Evolutionary conservation across 2,113 vertebrate genomes (phyloP), one percentile per base, ranked within the genome.

Genomic region (Willisornis vidua): DNA sequence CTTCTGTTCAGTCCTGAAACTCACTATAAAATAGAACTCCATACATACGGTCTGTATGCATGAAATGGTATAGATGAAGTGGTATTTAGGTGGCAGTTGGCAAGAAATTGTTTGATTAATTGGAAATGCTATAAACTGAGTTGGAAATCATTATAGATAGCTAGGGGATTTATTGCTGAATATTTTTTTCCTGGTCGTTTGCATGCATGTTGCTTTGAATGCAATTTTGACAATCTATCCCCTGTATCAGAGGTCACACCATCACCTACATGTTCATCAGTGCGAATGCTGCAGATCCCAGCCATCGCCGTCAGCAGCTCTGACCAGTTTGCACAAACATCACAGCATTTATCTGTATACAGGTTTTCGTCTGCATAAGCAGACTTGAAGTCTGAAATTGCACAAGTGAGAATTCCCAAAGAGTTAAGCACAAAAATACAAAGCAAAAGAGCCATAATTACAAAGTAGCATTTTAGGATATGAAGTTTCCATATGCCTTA

Each of bases 371-470:
- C 94, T 35, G 94, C 92, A 85, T 93, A 96, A 61, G 97, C 96
- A 14, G 97, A 97, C 71, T 4, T 94, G 89, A 97, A 98, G 88
- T 96, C 97, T 74, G 96, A 97, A 95, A 98, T 95, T 31, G 93
- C 41, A 18, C 93, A 94, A 26, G 86, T 91, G 18, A 98, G 92
- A 81, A 98, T 77, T 28, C 95, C 95, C 9, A 97, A 72, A 63
- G 54, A 87, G 26, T 95, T 94, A 58, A 97, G 65, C 43, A 96
- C 96, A 66, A 74, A 81, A 84, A 80, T 59, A 15, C 17, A 77
- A 75, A 45, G 25, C 23, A 78, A 41, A 41, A 39, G 39, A 70
- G 49, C 13, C 13, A 14, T 45, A 76, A 73, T 19, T 28, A 1
- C 31, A 92, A 46, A 33, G 14, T 25, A 41, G 22, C 6, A 49